Percentiles rank a stretch among this genome's conserved stretches.
phyloP scores from a whole-genome alignment of 2,888 invertebrate species.

The Temnothorax unifasciatus region DNA sequence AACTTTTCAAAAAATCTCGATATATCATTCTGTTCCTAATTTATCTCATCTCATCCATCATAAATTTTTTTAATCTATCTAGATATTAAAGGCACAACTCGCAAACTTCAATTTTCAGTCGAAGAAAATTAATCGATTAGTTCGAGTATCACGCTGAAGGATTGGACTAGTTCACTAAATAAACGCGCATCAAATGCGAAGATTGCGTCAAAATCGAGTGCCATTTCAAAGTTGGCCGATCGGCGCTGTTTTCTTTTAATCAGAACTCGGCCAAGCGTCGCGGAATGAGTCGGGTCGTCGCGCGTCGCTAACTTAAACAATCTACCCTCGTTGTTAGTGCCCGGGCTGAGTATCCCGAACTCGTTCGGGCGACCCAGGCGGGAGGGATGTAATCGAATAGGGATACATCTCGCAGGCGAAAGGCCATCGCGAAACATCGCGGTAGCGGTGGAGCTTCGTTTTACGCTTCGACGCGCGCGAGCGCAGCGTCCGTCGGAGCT shows the following conservation, averaged over 20 bases:
- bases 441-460: slow-evolving; percentile 63
- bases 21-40: slow-evolving; percentile 23
- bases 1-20: not conserved
- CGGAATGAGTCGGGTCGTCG: slow-evolving; percentile 17
- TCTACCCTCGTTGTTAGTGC: slow-evolving; percentile 32
- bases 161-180: not conserved
- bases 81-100: not conserved
- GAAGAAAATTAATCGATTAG: slow-evolving; percentile 36
- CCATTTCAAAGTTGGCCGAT: slow-evolving; percentile 28
- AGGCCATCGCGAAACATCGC: slow-evolving; percentile 65
- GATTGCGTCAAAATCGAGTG: not conserved
- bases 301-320: slow-evolving; percentile 54
- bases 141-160: not conserved
- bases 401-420: slow-evolving; percentile 58
- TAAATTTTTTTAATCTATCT: slow-evolving; percentile 28
- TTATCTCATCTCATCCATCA: slow-evolving; percentile 4
- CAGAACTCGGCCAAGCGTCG: slow-evolving; percentile 6
- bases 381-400: slow-evolving; percentile 66
- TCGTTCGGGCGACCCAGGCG: not conserved
- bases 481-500: slow-evolving; percentile 43
- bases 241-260: slow-evolving; percentile 49
- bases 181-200: slow-evolving; percentile 8
- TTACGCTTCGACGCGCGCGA: slow-evolving; percentile 66
- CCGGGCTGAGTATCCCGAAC: not conserved
- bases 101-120: slow-evolving; percentile 34